Base-by-base conservation (phyloP, 2,113 vertebrate genomes). In the Pandion haliaetus region DNA sequence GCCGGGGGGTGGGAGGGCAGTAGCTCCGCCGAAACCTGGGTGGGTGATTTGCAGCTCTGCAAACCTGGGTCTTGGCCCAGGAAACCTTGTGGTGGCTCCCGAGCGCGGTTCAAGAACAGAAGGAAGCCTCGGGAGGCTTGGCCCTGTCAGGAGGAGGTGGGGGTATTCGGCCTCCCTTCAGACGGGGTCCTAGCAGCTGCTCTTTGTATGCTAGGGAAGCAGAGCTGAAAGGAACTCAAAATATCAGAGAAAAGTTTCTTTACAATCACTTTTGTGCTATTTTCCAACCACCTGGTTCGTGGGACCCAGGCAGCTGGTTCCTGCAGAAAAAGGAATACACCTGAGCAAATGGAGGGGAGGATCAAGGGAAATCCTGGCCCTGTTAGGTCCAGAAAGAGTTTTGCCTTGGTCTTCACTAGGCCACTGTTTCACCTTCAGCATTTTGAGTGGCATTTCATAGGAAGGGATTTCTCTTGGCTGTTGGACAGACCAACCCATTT, bases 1-100 rank as follows among this genome's bases (percentile, higher is more conserved):
- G 17, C 17, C 12, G 12, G 28, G 10, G 70, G 26, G 17, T 14
- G 40, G 5, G 20, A 6, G 42, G n/a, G 50, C 9, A 5, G 42
- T 29, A 9, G 71, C 34, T 18, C 52, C 24, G 11, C 8, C 29
- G 44, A 10, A 23, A 9, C 58, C 45, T 5, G 58, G 12, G 44
- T 12, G 42, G 20, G 7, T 5, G 32, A 4, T 19, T 13, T 21
- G 59, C 69, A 17, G 42, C 36, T 18, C 65, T 12, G 21, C 28
- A 8, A 4, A 28, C 14, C 24, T 34, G 24, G 5, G 15, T 3
- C 47, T 9, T 18, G 15, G 12, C 15, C 20, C 21, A 0, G 26
- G 25, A 32, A 18, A 11, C 23, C 16, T 19, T 2, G 17, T 2
- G 28, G 76, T 9, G 40, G 15, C 21, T 62, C 31, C 34, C 4